Evolutionary conservation across 1,140 invertebrate genomes (phyloP).

Genomic region (Eueides isabella): DNA sequence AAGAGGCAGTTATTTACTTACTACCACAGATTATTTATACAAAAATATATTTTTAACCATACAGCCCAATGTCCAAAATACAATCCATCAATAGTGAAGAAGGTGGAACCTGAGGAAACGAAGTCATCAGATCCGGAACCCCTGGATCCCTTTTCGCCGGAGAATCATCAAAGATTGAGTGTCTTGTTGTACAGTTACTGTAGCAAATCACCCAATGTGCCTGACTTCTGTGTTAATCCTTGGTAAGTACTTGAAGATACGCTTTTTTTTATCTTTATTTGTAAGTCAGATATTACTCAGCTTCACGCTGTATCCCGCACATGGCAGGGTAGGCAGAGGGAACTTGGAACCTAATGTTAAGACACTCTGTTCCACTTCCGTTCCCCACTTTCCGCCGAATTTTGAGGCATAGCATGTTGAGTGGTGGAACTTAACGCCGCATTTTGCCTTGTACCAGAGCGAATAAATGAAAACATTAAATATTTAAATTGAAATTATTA

Average conservation of each 20-base stretch:
- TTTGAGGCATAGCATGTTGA: too few relatives aligned
- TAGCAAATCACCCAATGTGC: constrained; percentile 89
- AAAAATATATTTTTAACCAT: background rate
- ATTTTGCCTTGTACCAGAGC: too few relatives aligned
- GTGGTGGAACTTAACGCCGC: too few relatives aligned
- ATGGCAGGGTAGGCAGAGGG: too few relatives aligned
- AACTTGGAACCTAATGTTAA: too few relatives aligned
- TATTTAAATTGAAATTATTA: too few relatives aligned
- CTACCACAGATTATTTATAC: background rate
- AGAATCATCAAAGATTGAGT: constrained; percentile 93
- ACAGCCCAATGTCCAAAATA: constrained; percentile 62
- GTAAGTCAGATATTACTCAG: too few relatives aligned
- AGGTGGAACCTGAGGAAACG: constrained; percentile 43
- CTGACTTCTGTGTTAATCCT: constrained; percentile 94
- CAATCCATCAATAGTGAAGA: constrained; percentile 59
- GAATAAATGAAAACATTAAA: too few relatives aligned
- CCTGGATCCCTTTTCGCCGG: constrained; percentile 92
- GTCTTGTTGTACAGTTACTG: constrained; percentile 97
- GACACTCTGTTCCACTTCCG: too few relatives aligned
- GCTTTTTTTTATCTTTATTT: background rate
- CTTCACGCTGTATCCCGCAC: too few relatives aligned
- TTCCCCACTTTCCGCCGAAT: too few relatives aligned
- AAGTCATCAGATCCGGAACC: constrained; percentile 44
- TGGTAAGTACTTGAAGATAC: constrained; percentile 83
- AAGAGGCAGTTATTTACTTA: too few relatives aligned